These are phyloP conservation scores for Limosa lapponica DNA, from an alignment of 2,797 vertebrate species.

Conservation along the genomic window DNA sequence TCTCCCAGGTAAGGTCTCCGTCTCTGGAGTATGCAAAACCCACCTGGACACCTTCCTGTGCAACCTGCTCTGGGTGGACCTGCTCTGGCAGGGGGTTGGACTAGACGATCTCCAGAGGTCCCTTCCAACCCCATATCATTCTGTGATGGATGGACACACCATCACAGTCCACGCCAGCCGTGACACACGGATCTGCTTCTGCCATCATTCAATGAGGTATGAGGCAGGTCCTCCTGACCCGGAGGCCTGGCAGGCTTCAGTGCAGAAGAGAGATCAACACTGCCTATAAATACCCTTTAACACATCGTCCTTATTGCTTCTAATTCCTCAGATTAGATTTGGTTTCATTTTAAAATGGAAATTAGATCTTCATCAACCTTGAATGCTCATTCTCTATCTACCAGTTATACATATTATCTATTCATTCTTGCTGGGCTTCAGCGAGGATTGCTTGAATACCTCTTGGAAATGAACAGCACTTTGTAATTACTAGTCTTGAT, in stretches of 20 bases:
- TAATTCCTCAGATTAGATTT: not conserved
- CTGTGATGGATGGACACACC: not conserved
- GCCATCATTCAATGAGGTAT: not conserved
- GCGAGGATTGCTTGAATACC: not conserved
- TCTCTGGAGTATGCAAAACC: too few species aligned
- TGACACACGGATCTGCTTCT: not conserved
- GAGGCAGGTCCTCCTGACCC: not conserved
- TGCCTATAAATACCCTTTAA: not conserved
- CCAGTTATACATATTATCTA: not conserved
- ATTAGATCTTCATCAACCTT: constrained; percentile 18
- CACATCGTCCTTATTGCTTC: not conserved
- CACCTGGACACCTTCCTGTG: too few species aligned
- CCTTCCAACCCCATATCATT: too few species aligned
- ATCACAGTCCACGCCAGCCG: not conserved
- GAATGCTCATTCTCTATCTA: not conserved
- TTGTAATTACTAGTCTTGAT: not conserved
- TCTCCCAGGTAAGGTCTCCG: not conserved
- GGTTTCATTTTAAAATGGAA: constrained; percentile 17
- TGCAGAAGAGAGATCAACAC: not conserved
- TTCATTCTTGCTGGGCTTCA: not conserved
- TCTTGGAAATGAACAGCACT: constrained; percentile 14
- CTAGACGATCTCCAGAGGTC: too few species aligned
- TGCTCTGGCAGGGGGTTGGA: too few species aligned
- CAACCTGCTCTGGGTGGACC: too few species aligned
- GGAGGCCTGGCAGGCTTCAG: not conserved